Base-by-base conservation (phyloP, 1,140 invertebrate genomes). In the Ridgeia piscesae region DNA sequence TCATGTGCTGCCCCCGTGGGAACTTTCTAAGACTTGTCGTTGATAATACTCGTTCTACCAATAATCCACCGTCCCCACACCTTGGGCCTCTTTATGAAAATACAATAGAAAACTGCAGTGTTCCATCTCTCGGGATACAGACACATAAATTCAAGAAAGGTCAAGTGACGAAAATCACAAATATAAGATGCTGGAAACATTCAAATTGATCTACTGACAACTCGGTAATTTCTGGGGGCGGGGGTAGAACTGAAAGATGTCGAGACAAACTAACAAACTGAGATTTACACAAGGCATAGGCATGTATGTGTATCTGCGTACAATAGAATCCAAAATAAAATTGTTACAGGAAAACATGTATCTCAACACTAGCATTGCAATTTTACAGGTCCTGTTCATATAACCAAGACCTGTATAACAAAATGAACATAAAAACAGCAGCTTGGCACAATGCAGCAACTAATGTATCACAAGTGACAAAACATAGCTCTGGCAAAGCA, bases 71-170 rank as follows among this genome's bases (percentile, higher is more conserved):
- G 58, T 77, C 58, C 58, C 2, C 58, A 42, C 58, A 77, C 11
- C 58, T 27, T 21, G 17, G 58, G 58, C 58, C 14, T 77, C 58
- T 77, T 77, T 77, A 77, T 8, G 58, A 77, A 77, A 77, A 77
- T 77, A 77, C 58, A 77, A 77, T 77, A 77, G 58, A 77, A 77
- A 77, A 77, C 58, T 77, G 58, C 58, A 77, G 58, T 77, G 58
- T 31, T 31, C 58, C 27, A 21, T 77, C 17, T 77, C 58, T 77
- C 17, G 17, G 4, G 58, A 77, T 31, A 1, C 27, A 77, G 58
- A 77, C 27, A 77, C 27, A 77, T 6, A 77, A 21, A 77, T 14
- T 27, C 48, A 77, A 77, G 58, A 77, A 77, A 77, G 58, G 17
- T 27, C 14, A 77, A 0, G 17, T 77, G 4, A 77, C 27, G 58